Conservation (phyloP, 2,888 invertebrate species). For the Diplolepis rosae region DNA sequence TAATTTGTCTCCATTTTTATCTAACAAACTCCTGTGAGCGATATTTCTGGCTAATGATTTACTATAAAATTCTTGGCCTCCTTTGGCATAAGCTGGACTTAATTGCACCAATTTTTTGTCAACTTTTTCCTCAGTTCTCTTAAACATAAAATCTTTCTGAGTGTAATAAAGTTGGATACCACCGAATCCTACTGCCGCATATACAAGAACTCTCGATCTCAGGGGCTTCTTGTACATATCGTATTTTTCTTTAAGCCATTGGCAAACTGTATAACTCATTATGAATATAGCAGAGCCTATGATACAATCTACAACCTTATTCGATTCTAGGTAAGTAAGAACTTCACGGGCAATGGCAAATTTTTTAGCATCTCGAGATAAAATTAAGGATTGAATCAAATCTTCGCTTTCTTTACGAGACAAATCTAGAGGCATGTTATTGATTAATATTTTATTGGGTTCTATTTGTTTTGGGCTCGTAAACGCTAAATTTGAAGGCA, state of each 20-base stretch:
- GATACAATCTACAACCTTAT: neutral
- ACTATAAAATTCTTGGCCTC: constrained; percentile 85
- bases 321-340: constrained; percentile 73
- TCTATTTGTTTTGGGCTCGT: constrained; percentile 66
- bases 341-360: constrained; percentile 88
- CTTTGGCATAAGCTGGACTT: constrained; percentile 80
- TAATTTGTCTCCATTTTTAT: constrained; percentile 77
- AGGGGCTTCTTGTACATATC: constrained; percentile 77
- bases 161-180: constrained; percentile 79
- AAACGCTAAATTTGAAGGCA: constrained; percentile 84
- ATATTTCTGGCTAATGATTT: constrained; percentile 84
- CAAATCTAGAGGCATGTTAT: constrained; percentile 80
- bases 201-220: constrained; percentile 74
- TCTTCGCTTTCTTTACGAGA: constrained; percentile 78
- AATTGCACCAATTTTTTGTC: constrained; percentile 79
- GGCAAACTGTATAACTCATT: constrained; percentile 76
- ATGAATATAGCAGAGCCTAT: constrained; percentile 68
- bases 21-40: constrained; percentile 81
- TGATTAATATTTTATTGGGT: constrained; percentile 77
- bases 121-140: constrained; percentile 78
- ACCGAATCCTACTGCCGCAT: constrained; percentile 77
- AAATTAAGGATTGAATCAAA: constrained; percentile 80
- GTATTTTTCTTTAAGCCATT: constrained; percentile 75
- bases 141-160: constrained; percentile 80
- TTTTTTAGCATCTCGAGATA: constrained; percentile 86